Conservation (phyloP, 2,888 invertebrate genomes). For the Lochmaea capreae region DNA sequence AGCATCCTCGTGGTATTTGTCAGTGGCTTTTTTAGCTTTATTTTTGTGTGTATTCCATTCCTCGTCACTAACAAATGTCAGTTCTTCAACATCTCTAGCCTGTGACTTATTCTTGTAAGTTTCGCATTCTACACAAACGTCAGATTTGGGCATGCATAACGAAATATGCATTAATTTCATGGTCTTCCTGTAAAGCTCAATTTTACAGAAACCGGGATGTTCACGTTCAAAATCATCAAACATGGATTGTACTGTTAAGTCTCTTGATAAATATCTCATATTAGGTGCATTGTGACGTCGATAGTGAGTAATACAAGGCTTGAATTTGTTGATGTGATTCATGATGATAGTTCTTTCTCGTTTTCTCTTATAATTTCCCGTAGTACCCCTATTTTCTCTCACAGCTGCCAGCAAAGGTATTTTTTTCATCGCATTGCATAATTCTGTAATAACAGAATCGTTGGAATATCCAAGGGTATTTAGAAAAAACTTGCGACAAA, state of each 20-base stretch:
- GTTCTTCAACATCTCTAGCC: background rate
- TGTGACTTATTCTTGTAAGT: constrained; percentile 2
- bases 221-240: constrained; percentile 15
- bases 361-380: no score
- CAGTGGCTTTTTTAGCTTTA: constrained; percentile 24
- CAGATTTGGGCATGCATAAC: constrained; percentile 15
- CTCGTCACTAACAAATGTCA: background rate
- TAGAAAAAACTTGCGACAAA: constrained; percentile 30
- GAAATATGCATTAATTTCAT: constrained; percentile 22
- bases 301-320: constrained; percentile 23
- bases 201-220: no score
- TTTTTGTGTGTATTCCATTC: constrained; percentile 13
- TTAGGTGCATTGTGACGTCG: constrained; percentile 29
- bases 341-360: no score
- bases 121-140: constrained; percentile 19
- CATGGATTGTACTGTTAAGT: constrained; percentile 27
- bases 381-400: no score
- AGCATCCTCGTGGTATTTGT: constrained; percentile 9
- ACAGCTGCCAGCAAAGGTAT: no score
- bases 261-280: constrained; percentile 27
- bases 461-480: constrained; percentile 38
- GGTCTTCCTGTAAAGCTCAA: constrained; percentile 5
- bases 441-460: constrained; percentile 42
- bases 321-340: constrained; percentile 9
- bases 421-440: constrained; percentile 32